A percentile compares a stretch with the other conserved stretches of the same genome.
These are phyloP conservation scores for Volucella inflata DNA, from an alignment of 2,888 invertebrate species.

Conservation along the genomic window DNA sequence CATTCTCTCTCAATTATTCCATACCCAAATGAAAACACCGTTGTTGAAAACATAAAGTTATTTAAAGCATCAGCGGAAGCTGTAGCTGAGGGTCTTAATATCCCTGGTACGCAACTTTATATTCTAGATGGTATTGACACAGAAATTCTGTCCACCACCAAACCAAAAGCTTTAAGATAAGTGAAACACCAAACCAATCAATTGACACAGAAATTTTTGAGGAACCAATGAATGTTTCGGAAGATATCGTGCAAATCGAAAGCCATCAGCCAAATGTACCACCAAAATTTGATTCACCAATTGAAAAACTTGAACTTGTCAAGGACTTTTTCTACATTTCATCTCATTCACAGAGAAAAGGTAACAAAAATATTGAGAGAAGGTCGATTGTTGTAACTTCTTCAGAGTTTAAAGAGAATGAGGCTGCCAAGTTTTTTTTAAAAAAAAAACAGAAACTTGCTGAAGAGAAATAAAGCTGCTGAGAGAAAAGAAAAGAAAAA, in stretches of 20 bases:
- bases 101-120: not conserved
- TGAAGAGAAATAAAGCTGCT: constrained; percentile 20
- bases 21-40: not conserved
- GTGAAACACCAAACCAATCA: too few relatives aligned
- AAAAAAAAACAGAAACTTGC: too few relatives aligned
- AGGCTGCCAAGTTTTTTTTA: too few relatives aligned
- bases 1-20: constrained; percentile 12
- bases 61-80: not conserved
- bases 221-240: not conserved
- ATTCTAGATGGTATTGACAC: constrained; percentile 7
- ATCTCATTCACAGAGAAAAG: too few relatives aligned
- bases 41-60: constrained; percentile 13
- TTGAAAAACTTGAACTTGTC: not conserved
- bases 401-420: too few relatives aligned
- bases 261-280: too few relatives aligned
- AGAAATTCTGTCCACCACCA: too few relatives aligned
- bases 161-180: too few relatives aligned
- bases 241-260: constrained; percentile 14
- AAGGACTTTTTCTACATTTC: too few relatives aligned
- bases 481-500: constrained; percentile 13
- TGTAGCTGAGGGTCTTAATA: not conserved
- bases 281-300: constrained; percentile 14
- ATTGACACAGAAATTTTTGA: too few relatives aligned
- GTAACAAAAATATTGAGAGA: too few relatives aligned
- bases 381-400: too few relatives aligned